Conservation (phyloP, 2,888 invertebrate species). For the Loripinus fragilis region DNA sequence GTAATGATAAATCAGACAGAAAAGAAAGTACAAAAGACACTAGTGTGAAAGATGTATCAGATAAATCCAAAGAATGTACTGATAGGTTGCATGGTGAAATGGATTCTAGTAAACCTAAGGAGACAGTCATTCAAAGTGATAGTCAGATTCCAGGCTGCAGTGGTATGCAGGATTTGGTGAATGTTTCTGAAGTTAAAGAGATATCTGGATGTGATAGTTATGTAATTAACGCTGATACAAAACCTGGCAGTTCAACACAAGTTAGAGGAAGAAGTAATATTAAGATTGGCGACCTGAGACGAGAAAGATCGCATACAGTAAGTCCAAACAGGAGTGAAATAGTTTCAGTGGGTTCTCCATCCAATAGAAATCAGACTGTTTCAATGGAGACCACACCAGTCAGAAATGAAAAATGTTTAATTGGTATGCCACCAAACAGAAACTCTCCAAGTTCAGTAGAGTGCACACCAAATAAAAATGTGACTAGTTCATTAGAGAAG, state of each 20-base stretch:
- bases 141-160: conserved; percentile 49
- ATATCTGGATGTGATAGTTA: neutral
- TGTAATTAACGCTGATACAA: neutral
- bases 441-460: too few relatives aligned
- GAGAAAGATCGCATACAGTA: too few relatives aligned
- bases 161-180: neutral
- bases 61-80: neutral
- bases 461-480: too few relatives aligned
- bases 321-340: too few relatives aligned
- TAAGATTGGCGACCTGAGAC: too few relatives aligned
- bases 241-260: neutral
- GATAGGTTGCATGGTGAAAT: neutral
- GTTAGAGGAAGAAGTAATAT: neutral
- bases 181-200: neutral
- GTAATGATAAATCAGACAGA: neutral
- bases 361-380: too few relatives aligned
- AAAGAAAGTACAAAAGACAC: neutral
- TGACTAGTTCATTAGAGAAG: too few relatives aligned
- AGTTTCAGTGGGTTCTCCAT: too few relatives aligned
- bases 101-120: conserved; percentile 8
- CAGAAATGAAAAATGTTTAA: too few relatives aligned
- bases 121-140: conserved; percentile 18
- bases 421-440: too few relatives aligned
- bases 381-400: too few relatives aligned
- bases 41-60: neutral